Conservation (phyloP, 1,140 invertebrate species). For the Triops cancriformis region DNA sequence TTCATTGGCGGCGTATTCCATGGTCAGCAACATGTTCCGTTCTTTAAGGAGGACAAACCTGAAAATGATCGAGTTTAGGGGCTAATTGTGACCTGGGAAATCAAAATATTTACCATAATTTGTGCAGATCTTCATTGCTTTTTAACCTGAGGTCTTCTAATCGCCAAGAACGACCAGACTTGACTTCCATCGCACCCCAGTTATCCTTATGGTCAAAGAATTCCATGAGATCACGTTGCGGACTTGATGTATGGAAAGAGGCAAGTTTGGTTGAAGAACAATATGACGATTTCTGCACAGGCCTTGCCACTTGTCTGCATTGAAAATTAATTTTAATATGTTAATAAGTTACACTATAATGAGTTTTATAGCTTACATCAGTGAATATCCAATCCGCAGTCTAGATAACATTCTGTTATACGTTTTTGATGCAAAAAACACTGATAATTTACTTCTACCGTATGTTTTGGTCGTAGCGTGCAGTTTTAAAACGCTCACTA, state of each 20-base stretch:
- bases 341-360: neutral
- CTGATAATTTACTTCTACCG: neutral
- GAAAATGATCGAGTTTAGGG: constrained; percentile 29
- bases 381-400: neutral
- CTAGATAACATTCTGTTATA: neutral
- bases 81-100: too few species aligned
- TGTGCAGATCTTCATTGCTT: constrained; percentile 92
- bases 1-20: constrained; percentile 74
- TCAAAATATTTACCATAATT: constrained; percentile 79
- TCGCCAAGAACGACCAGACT: constrained; percentile 79
- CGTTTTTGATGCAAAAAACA: neutral
- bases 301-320: neutral
- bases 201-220: constrained; percentile 88
- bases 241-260: neutral
- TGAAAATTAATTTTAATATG: neutral
- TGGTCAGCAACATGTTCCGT: constrained; percentile 91
- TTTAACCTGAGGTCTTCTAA: constrained; percentile 87
- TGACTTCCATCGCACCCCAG: constrained; percentile 68
- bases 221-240: constrained; percentile 53
- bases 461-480: neutral
- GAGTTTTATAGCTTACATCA: neutral
- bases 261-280: neutral
- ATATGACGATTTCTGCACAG: neutral
- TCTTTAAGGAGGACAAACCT: constrained; percentile 92
- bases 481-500: neutral